Conservation (phyloP, 2,797 vertebrate species). For the Botia kubotai region DNA sequence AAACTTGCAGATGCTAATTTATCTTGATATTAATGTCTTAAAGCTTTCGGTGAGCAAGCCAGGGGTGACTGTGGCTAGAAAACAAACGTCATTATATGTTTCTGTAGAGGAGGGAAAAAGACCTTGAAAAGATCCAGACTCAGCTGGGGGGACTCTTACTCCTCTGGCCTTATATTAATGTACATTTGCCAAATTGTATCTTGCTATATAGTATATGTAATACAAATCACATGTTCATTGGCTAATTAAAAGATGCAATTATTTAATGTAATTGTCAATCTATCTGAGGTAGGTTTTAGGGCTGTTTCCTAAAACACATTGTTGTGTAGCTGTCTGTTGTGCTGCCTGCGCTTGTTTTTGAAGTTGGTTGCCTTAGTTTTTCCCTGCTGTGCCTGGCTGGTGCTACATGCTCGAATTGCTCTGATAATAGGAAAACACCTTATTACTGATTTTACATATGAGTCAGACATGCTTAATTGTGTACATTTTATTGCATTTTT, state of each 20-base stretch:
- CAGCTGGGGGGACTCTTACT: neutral
- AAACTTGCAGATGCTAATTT: neutral
- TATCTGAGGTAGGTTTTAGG: neutral
- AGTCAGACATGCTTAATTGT: neutral
- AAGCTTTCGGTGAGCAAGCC: neutral
- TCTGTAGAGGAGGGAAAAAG: neutral
- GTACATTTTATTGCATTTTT: neutral
- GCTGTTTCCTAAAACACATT: neutral
- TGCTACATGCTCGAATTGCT: neutral
- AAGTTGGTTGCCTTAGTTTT: neutral
- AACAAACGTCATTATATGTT: neutral
- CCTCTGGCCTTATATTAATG: neutral
- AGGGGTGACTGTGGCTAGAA: neutral
- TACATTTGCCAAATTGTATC: neutral
- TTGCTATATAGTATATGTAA: neutral
- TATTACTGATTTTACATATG: neutral
- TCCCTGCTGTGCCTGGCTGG: neutral
- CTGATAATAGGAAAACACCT: neutral
- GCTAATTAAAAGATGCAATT: neutral
- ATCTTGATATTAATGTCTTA: neutral
- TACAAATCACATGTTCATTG: neutral
- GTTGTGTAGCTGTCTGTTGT: neutral
- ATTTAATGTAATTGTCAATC: neutral
- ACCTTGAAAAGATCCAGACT: neutral
- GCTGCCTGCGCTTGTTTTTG: neutral